phyloP scores from a whole-genome alignment of 1,140 invertebrate genomes.

The Belonocnema kinseyi region DNA sequence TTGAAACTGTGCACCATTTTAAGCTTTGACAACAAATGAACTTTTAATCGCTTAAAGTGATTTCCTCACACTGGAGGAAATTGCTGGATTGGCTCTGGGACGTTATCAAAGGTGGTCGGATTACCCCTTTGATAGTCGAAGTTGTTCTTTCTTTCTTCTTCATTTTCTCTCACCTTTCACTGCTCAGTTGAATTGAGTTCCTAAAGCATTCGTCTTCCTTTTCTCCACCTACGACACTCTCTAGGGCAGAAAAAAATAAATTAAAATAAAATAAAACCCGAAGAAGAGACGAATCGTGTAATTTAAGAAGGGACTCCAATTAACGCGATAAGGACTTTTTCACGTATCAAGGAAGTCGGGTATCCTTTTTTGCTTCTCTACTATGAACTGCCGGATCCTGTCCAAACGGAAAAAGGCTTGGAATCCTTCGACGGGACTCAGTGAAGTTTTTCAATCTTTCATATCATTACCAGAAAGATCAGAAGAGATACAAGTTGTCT shows the following conservation, averaged over 20 bases:
- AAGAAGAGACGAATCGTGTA: not conserved
- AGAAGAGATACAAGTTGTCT: no score
- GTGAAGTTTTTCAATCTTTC: no score
- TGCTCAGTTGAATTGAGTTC: slow-evolving; percentile 1
- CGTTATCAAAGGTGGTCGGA: slow-evolving; percentile 16
- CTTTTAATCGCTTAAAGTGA: no score
- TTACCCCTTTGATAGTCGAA: slow-evolving; percentile 1
- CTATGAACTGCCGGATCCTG: no score
- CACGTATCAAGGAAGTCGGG: not conserved
- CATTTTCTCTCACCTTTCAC: slow-evolving; percentile 2
- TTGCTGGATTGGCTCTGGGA: slow-evolving; percentile 1
- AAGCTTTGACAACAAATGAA: no score
- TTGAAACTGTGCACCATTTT: no score
- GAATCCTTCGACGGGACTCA: not conserved
- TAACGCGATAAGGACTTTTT: not conserved
- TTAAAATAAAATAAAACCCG: not conserved
- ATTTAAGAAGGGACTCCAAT: slow-evolving; percentile 13
- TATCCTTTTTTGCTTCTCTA: not conserved
- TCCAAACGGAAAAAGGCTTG: not conserved
- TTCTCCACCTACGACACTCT: slow-evolving; percentile 36
- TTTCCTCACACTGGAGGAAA: not conserved
- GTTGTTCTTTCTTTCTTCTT: not conserved
- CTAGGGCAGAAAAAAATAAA: not conserved
- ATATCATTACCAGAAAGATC: no score
- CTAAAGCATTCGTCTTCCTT: slow-evolving; percentile 35